These are phyloP conservation scores for Hetaerina americana DNA, from an alignment of 1,140 invertebrate species.

Conservation along the genomic window DNA sequence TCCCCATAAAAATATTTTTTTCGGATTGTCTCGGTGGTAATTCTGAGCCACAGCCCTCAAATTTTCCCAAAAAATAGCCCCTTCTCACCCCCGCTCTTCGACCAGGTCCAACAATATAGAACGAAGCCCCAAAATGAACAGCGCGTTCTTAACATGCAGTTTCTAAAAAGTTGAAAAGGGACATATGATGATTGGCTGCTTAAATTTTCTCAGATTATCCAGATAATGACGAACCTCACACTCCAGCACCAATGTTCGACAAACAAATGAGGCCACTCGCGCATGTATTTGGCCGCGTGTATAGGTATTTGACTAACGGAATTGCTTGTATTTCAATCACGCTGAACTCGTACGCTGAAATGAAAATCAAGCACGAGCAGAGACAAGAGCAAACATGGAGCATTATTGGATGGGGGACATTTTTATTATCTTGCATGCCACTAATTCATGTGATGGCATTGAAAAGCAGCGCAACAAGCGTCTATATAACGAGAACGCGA, in stretches of 20 bases:
- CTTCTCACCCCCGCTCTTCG: no score
- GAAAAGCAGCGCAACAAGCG: no score
- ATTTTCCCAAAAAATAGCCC: no score
- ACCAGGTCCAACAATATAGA: no score
- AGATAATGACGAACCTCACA: background rate
- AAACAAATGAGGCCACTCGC: background rate
- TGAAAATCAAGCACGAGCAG: background rate
- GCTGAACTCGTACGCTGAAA: background rate
- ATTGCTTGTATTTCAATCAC: background rate
- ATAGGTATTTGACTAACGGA: background rate
- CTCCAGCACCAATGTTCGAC: background rate
- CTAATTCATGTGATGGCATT: no score
- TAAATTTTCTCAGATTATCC: background rate
- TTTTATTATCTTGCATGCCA: background rate
- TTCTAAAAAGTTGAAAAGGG: background rate
- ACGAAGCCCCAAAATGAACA: no score
- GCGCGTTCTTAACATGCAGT: no score
- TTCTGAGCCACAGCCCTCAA: no score
- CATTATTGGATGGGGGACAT: background rate
- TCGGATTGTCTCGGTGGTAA: no score
- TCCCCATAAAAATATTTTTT: background rate
- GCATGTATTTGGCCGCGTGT: background rate
- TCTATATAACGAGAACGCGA: no score
- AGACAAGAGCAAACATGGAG: background rate
- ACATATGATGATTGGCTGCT: no score